Evolutionary conservation across 2,797 vertebrate species (phyloP).

Genomic region (Tinamus major): DNA sequence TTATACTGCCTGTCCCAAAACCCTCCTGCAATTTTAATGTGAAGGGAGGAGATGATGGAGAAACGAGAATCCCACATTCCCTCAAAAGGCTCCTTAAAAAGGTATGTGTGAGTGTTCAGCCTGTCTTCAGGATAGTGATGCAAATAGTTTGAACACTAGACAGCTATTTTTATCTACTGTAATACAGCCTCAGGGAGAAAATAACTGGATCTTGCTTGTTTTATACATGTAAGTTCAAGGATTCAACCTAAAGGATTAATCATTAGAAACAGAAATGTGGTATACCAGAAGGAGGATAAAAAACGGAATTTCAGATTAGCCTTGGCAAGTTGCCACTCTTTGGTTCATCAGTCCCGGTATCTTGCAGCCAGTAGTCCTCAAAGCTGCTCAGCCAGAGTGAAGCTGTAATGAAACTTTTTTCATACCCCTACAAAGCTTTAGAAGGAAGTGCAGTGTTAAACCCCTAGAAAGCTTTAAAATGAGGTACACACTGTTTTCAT

Average conservation of each 20-base stretch:
- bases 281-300: background rate
- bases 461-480: rapidly evolving
- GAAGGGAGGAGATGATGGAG: background rate
- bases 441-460: background rate
- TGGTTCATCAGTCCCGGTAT: background rate
- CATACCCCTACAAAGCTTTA: rapidly evolving
- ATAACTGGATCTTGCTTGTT: background rate
- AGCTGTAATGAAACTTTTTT: background rate
- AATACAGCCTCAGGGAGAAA: background rate
- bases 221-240: background rate
- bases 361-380: background rate
- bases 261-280: background rate
- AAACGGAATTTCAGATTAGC: background rate
- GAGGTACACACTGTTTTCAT: background rate
- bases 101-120: background rate
- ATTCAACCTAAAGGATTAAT: background rate
- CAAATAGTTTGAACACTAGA: background rate
- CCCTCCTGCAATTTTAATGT: background rate
- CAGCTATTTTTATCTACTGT: background rate
- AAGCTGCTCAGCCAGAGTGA: background rate
- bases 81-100: background rate
- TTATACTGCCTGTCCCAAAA: background rate
- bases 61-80: background rate
- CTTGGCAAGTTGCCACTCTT: background rate
- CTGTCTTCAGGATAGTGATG: background rate